Base-by-base conservation (phyloP, 1,140 invertebrate genomes). In the Teleogryllus occipitalis region DNA sequence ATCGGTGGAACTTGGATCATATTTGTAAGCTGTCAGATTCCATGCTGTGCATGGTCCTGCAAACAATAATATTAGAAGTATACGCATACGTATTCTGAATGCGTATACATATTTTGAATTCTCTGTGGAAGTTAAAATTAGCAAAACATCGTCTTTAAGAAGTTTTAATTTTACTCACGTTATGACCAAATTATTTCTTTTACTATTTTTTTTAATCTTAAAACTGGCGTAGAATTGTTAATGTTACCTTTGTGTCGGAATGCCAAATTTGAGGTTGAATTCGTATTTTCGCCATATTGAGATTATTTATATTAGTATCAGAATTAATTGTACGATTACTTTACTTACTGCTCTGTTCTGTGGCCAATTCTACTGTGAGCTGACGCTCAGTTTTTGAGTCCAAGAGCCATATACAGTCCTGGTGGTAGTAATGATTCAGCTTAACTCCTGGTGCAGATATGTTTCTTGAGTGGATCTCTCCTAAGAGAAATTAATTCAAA, bases 1-100 rank as follows among this genome's bases (percentile, higher is more conserved):
- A 7, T 87, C 87, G 15, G 87, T 85, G 47, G 87, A 83, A 4
- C 88, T 88, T 48, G 88, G 87, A 4, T 86, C 86, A 86, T 91
- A 92, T 82, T 92, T 90, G 84, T 93, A 91, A 81, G 93, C 87
- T 54, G 90, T 92, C 81, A 93, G 89, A 84, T 93, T 93, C 92
- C 92, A 93, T 8, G 91, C 91, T 72, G 89, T 90, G 84, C 92
- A 93, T 4, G 91, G 90, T 80, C 90, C 88, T 89, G 82, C 7
- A 83, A 82, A 81, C 82, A 22, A 79, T 18, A 10, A 65, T 10
- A 65, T 65, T 14, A 3, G 7, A 65, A 65, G 54, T 65, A 10
- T 14, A 65, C 18, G 2, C 54, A 39, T 5, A 39, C 27, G 5
- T 39, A 39, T 5, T 39, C 1, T 39, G n/a, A n/a, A n/a, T n/a